Percentiles rank a stretch among this genome's conserved stretches.
Evolutionary conservation across 30 jellyfish, hydroid and myxozoan species (phyloP).

Genomic region (Aurelia aurita complex sp. Pacific): DNA sequence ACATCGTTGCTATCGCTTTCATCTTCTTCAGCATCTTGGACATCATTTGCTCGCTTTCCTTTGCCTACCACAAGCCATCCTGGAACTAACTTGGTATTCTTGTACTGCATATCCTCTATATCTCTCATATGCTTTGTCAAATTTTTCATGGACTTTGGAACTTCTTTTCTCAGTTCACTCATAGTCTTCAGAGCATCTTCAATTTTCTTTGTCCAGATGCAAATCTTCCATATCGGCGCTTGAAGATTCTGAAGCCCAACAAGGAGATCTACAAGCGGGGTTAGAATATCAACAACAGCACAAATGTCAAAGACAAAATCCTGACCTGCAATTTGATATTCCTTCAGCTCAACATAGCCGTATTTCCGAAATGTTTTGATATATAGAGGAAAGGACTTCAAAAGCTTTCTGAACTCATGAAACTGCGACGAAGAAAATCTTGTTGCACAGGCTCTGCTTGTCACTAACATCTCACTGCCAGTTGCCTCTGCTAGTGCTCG

Average conservation of each 20-base stretch:
- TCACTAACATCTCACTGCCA: background rate
- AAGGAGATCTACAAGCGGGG: constrained; percentile 2
- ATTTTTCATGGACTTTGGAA: constrained; percentile 6
- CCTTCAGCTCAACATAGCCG: constrained; percentile 23
- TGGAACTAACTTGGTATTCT: constrained; percentile 1
- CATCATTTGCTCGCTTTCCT: background rate
- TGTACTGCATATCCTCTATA: constrained; percentile 7
- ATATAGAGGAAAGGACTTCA: constrained; percentile 19
- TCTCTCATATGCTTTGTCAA: background rate
- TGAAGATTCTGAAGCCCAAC: constrained; percentile 12
- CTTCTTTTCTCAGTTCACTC: background rate
- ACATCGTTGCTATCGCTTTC: too few relatives aligned
- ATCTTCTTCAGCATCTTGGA: background rate
- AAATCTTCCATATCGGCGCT: constrained; percentile 12
- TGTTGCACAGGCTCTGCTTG: constrained; percentile 44
- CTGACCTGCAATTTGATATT: constrained; percentile 28
- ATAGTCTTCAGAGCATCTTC: background rate
- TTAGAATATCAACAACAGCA: constrained; percentile 37
- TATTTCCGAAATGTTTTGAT: constrained; percentile 13
- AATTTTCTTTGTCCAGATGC: constrained; percentile 2
- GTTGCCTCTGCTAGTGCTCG: background rate
- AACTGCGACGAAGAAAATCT: constrained; percentile 25
- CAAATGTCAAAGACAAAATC: constrained; percentile 33
- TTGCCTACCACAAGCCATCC: constrained; percentile 35
- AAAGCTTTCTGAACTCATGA: constrained; percentile 16